Conservation (phyloP, 2,113 vertebrate genomes). For the Semnopithecus entellus region DNA sequence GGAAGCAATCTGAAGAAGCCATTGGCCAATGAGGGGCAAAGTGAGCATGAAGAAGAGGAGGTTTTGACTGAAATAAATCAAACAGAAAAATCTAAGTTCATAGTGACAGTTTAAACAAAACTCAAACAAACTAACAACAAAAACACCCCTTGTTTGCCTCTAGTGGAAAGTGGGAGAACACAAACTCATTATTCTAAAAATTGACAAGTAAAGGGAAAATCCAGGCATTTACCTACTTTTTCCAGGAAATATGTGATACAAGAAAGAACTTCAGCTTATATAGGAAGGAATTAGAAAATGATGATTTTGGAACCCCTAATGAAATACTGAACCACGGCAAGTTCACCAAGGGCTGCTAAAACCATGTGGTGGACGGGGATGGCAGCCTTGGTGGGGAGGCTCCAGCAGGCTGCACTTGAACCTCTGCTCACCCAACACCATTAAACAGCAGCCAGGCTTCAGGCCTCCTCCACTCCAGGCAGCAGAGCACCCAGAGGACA, state of each 20-base stretch:
- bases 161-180: fast-evolving
- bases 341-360: too few relatives aligned
- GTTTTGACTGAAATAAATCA: background rate
- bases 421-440: background rate
- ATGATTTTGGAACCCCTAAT: background rate
- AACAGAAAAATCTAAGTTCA: background rate
- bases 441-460: too few relatives aligned
- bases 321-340: background rate
- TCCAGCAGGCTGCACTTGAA: fast-evolving
- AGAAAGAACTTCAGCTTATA: too few relatives aligned
- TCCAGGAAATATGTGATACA: background rate
- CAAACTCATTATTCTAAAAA: background rate
- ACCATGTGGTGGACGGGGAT: fast-evolving
- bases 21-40: fast-evolving
- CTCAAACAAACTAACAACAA: background rate
- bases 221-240: background rate
- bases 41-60: background rate
- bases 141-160: background rate
- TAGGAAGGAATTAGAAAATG: background rate
- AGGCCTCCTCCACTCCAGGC: too few relatives aligned
- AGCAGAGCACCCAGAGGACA: background rate
- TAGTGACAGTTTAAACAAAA: background rate
- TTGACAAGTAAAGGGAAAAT: background rate
- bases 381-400: too few relatives aligned
- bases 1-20: background rate